Evolutionary conservation across 2,113 vertebrate genomes (phyloP), one percentile per base, ranked within the genome.

Genomic region (Rousettus leschenaultii): DNA sequence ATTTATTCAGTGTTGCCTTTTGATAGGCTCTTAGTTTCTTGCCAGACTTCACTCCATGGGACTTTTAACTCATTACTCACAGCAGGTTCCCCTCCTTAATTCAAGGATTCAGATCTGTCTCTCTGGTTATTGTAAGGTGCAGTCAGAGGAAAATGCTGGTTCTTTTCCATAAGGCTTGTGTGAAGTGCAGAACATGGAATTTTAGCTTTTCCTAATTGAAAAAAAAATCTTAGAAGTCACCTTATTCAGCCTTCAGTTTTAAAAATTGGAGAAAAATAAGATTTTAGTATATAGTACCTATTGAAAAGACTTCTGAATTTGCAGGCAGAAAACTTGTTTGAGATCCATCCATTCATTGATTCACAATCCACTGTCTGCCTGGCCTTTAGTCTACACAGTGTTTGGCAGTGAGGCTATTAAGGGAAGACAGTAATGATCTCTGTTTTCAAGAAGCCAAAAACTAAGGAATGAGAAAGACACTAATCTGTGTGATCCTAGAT

Each of bases 1-100:
- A 75, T 88, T 80, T 63, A 75, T 88, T 80, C 55, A 96, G 28
- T 73, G 70, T 88, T 38, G 94, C 53, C 57, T 95, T 91, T 55
- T 30, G 35, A 70, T 82, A 75, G 78, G 33, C 38, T 79, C 33
- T 92, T 30, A 51, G 48, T 61, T 68, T 96, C 71, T 85, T 61
- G 66, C 80, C 53, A 85, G 63, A 73, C 21, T 82, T 89, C 65
- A 70, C 95, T 74, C 68, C 75, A 33, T 6, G 33, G 48, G 78
- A 57, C 21, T 24, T 93, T 75, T 86, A 59, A 75, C 18, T 96
- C 71, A 74, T 86, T 82, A 80, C 28, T 93, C 82, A 89, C 33
- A 86, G 74, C 38, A 53, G 48, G 8, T 73, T 75, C n/a, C 61
- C 12, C 19, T 88, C 33, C 38, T 93, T 30, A 15, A 83, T 88